Evolutionary conservation across 2,888 invertebrate genomes (phyloP), one percentile per base, ranked within the genome.

Genomic region (Scaeva pyrastri): DNA sequence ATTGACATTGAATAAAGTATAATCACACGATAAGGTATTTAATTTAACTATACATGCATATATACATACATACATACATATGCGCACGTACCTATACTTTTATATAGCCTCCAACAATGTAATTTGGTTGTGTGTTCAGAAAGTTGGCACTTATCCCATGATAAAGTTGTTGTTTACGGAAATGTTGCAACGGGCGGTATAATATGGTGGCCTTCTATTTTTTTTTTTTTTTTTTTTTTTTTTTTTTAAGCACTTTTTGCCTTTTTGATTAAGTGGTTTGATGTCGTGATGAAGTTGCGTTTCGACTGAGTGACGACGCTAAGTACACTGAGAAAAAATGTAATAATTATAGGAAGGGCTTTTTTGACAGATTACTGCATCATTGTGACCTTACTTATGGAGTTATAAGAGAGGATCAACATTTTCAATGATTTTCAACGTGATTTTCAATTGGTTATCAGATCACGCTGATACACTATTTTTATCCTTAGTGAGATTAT

Each of bases 101-200:
- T n/a, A n/a, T n/a, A n/a, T n/a, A n/a, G 60, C 68, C 70, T 70
- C 70, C 19, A 48, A 64, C 64, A 45, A 48, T 71, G 56, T 52
- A 10, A 31, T 21, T 14, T 43, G 16, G 12, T 19, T 43, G 36
- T 58, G 23, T 82, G 68, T 74, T 76, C 71, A 70, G 56, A 74
- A 45, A 73, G 68, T 78, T 85, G 72, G 76, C 81, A 80, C 84
- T 80, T 80, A 72, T 85, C 76, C 81, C 76, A 72, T 81, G 85
- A 77, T 85, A 73, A 36, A 76, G 76, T 8, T 85, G 85, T 75
- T 84, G 84, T 85, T 85, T 85, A 85, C 85, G 85, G 85, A 85
- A 81, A 76, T 81, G 81, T 81, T 85, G 81, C 85, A 85, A 85
- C 81, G 64, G 85, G 85, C 56, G 76, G 81, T 62, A 48, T 14